Base-by-base conservation (phyloP, 1,140 invertebrate species). In the Papilio xuthus region DNA sequence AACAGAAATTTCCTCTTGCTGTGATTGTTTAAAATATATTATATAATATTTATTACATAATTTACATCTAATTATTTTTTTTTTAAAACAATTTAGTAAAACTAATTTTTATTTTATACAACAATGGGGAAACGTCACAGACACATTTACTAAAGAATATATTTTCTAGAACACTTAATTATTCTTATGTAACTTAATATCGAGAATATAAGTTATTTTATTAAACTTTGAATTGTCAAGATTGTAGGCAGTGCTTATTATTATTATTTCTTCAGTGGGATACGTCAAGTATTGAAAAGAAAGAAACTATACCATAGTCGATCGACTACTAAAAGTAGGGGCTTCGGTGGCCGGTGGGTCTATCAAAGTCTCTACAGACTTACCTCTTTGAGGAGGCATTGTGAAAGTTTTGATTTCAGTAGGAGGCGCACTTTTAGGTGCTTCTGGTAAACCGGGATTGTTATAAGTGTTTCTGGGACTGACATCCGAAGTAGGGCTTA, bases 1-100 rank as follows among this genome's bases (percentile, higher is more conserved):
- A 94, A 94, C 91, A 94, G 92, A 94, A 94, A 94, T 94, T 94
- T 93, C 91, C 92, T 94, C 92, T 87, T 79, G 82, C 77, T 84
- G 89, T 90, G 90, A 90, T 81, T 79, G 63, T 80, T 78, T 78
- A n/a, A 63, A 70, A 79, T 47, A 50, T 79, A 26, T 77, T 80
- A 81, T 84, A 84, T 84, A 80, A 81, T 80, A 32, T 87, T 85
- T 86, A 88, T 86, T 85, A 79, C 73, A 42, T 78, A 78, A 76
- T 78, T 76, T 79, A 82, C 77, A 86, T 74, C 67, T 60, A 84
- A 79, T 86, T 82, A 81, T 83, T 81, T 76, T 78, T 80, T 80
- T 84, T 37, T 79, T 79, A 79, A 79, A 79, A 88, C 83, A 86
- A 20, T 81, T 81, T 81, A 79, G 78, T 82, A 79, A 80, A 83